A percentile compares a stretch with the other conserved stretches of the same genome.
phyloP scores from a whole-genome alignment of 2,113 vertebrate species.

The Craseonycteris thonglongyai region DNA sequence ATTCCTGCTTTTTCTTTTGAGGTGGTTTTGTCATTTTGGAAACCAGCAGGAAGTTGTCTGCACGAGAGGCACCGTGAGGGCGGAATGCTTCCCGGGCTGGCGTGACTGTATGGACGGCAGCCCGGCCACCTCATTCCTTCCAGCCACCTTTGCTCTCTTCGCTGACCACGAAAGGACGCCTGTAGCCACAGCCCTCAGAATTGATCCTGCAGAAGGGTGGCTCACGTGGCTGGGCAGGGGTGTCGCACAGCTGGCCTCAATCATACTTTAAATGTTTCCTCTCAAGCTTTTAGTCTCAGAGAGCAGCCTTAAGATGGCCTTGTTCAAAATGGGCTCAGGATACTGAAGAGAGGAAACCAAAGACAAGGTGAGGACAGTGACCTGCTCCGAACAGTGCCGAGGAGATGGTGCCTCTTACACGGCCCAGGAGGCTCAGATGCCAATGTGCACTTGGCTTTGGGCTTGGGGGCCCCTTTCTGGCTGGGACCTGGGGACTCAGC shows the following conservation, averaged over 20 bases:
- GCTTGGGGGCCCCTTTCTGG: not conserved
- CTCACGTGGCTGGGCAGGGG: slow-evolving; percentile 41
- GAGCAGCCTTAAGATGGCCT: slow-evolving; percentile 30
- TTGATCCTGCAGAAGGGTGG: slow-evolving; percentile 5
- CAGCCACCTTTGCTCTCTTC: not conserved
- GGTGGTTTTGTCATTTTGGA: slow-evolving; percentile 37
- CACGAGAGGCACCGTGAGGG: not conserved
- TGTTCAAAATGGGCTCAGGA: slow-evolving; percentile 37
- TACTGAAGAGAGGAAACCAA: slow-evolving; percentile 42
- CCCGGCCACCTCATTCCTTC: slow-evolving; percentile 12
- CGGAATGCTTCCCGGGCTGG: not conserved
- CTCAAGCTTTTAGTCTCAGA: slow-evolving; percentile 48
- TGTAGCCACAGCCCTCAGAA: slow-evolving; percentile 47
- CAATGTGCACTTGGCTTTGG: slow-evolving; percentile 25
- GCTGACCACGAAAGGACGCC: not conserved
- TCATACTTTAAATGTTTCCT: slow-evolving; percentile 59
- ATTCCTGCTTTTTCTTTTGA: slow-evolving; percentile 20
- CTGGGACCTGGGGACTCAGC: not conserved
- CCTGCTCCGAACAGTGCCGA: not conserved
- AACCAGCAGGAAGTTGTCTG: not conserved
- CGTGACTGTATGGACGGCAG: not conserved
- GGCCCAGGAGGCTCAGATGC: not conserved
- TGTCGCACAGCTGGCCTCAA: slow-evolving; percentile 52
- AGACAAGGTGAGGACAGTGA: slow-evolving; percentile 31
- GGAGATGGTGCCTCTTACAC: slow-evolving; percentile 50